phyloP scores from a whole-genome alignment of 2,888 invertebrate species.

The Sarcophaga caerulescens region DNA sequence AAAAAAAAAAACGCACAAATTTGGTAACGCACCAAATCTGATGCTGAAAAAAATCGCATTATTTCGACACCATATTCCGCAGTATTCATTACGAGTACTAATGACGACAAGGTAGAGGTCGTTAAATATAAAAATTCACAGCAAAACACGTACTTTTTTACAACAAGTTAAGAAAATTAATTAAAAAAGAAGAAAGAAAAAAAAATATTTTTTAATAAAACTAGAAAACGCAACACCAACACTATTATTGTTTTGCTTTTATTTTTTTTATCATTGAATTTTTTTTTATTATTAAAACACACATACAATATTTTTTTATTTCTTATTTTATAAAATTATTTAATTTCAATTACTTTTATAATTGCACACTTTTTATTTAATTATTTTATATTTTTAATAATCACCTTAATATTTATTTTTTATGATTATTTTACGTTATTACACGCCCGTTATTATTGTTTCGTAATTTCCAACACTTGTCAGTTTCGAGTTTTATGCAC shows the following conservation, averaged over 20 bases:
- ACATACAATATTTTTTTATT: neutral
- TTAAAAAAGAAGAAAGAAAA: neutral
- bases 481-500: constrained; percentile 65
- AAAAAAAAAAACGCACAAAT: neutral
- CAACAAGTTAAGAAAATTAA: constrained; percentile 9
- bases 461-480: constrained; percentile 39
- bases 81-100: constrained; percentile 3
- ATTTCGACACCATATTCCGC: constrained; percentile 6
- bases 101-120: constrained; percentile 51
- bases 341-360: neutral
- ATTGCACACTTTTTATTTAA: neutral
- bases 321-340: constrained; percentile 17
- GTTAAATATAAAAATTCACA: constrained; percentile 52
- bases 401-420: constrained; percentile 2
- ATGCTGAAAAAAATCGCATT: constrained; percentile 20
- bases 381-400: constrained; percentile 1
- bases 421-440: constrained; percentile 12
- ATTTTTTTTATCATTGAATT: neutral
- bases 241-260: neutral
- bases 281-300: neutral
- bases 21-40: neutral
- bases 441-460: constrained; percentile 36
- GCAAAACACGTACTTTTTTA: constrained; percentile 53
- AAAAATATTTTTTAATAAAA: neutral
- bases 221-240: constrained; percentile 27